Evolutionary conservation across 2,113 vertebrate genomes (phyloP).

Genomic region (Larimichthys polyactis): DNA sequence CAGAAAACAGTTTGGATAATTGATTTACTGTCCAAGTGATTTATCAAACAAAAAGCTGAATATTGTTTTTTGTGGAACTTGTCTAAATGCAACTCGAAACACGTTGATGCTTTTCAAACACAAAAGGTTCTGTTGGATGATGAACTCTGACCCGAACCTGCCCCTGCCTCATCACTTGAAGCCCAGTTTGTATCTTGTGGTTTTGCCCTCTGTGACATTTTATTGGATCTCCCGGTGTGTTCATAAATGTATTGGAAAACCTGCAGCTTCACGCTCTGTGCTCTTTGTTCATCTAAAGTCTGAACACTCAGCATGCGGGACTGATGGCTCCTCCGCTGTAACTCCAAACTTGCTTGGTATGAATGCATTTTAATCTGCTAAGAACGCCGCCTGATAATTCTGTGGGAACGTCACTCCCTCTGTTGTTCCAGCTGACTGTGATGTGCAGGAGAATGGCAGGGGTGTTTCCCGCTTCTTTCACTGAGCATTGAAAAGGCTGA

Average conservation of each 20-base stretch:
- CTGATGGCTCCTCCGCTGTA: not conserved
- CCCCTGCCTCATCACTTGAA: too few species aligned
- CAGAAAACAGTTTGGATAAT: too few species aligned
- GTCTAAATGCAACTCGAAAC: too few species aligned
- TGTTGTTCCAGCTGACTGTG: constrained; percentile 17
- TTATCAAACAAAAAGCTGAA: too few species aligned
- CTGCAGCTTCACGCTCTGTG: not conserved
- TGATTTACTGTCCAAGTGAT: too few species aligned
- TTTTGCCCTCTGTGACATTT: too few species aligned
- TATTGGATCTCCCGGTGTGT: too few species aligned
- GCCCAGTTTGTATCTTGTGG: too few species aligned
- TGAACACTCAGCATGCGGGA: not conserved
- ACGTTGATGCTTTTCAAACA: too few species aligned
- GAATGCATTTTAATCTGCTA: constrained; percentile 16
- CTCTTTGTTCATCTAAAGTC: not conserved
- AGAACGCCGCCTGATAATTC: not conserved
- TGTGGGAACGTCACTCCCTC: constrained; percentile 46
- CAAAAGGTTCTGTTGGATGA: too few species aligned
- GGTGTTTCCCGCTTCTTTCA: constrained; percentile 6
- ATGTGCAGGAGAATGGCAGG: constrained; percentile 13
- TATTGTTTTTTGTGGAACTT: too few species aligned
- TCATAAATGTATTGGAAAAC: too few species aligned
- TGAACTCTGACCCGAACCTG: not conserved
- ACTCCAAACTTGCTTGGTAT: not conserved
- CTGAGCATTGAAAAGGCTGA: not conserved